Conservation (phyloP, 2,797 vertebrate species). For the Lerista edwardsae region DNA sequence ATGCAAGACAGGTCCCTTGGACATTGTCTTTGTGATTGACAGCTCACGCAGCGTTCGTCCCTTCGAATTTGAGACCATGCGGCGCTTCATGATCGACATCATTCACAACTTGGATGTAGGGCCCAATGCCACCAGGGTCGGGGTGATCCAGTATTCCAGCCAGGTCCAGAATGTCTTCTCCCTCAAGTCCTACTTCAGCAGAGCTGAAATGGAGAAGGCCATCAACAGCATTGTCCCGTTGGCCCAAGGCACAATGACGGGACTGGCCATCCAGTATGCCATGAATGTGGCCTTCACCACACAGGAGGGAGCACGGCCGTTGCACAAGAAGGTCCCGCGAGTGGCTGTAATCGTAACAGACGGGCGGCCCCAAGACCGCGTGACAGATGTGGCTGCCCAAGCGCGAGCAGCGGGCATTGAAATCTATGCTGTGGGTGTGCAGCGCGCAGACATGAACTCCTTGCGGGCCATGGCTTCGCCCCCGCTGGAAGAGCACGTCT, state of each 20-base stretch:
- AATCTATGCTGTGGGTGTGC: constrained; percentile 94
- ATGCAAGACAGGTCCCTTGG: constrained; percentile 90
- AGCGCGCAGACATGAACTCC: constrained; percentile 93
- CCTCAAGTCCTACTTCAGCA: constrained; percentile 84
- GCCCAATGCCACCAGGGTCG: constrained; percentile 85
- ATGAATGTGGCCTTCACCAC: constrained; percentile 90
- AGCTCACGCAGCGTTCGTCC: constrained; percentile 96
- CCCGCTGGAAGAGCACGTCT: constrained; percentile 93
- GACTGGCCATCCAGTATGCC: constrained; percentile 92
- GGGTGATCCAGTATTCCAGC: constrained; percentile 96
- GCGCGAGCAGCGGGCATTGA: constrained; percentile 90
- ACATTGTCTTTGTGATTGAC: constrained; percentile 96
- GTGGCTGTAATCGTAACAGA: constrained; percentile 93
- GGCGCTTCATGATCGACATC: constrained; percentile 94
- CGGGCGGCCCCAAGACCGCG: constrained; percentile 93
- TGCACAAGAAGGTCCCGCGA: constrained; percentile 83
- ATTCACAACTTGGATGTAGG: constrained; percentile 88
- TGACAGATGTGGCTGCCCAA: constrained; percentile 90
- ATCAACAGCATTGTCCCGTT: constrained; percentile 91
- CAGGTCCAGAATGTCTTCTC: constrained; percentile 95
- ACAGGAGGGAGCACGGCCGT: constrained; percentile 86
- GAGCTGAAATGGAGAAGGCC: constrained; percentile 86
- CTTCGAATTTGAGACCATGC: constrained; percentile 95
- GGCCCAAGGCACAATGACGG: constrained; percentile 98
- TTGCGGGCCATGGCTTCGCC: constrained; percentile 94